phyloP scores from a whole-genome alignment of 2,113 vertebrate genomes.

The Cryptomyrus ogoouensis region DNA sequence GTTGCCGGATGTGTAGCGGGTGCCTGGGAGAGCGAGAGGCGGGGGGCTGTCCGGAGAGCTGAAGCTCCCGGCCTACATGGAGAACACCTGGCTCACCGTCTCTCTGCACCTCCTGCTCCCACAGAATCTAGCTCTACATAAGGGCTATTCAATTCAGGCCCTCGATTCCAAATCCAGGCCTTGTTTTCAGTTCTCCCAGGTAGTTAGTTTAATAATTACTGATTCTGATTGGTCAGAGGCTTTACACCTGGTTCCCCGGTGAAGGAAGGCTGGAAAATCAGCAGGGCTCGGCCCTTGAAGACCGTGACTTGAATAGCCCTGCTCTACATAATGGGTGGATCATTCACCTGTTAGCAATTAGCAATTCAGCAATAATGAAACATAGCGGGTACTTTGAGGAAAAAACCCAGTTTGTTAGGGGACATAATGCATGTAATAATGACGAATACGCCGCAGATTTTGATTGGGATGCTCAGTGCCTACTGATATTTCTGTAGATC shows the following conservation, averaged over 20 bases:
- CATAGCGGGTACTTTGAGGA: neutral
- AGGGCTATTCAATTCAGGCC: neutral
- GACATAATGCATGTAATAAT: neutral
- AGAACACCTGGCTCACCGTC: neutral
- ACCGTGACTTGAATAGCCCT: no score
- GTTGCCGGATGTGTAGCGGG: neutral
- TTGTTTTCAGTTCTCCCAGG: no score
- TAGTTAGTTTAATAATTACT: no score
- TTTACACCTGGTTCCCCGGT: no score
- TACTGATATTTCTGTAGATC: neutral
- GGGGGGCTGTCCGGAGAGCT: neutral
- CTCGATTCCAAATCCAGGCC: no score
- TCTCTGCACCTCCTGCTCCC: neutral
- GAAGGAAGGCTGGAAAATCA: no score
- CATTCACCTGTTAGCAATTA: neutral
- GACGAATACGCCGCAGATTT: neutral
- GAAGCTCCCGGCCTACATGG: neutral
- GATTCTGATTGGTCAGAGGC: no score
- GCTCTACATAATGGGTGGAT: neutral
- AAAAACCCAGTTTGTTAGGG: neutral
- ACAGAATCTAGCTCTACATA: neutral
- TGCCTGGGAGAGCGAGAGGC: neutral
- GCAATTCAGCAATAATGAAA: neutral
- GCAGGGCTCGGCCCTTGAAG: no score
- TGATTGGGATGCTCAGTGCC: neutral